These are phyloP conservation scores for Corythornis cristatus DNA, from an alignment of 2,113 vertebrate genomes.

Conservation along the genomic window DNA sequence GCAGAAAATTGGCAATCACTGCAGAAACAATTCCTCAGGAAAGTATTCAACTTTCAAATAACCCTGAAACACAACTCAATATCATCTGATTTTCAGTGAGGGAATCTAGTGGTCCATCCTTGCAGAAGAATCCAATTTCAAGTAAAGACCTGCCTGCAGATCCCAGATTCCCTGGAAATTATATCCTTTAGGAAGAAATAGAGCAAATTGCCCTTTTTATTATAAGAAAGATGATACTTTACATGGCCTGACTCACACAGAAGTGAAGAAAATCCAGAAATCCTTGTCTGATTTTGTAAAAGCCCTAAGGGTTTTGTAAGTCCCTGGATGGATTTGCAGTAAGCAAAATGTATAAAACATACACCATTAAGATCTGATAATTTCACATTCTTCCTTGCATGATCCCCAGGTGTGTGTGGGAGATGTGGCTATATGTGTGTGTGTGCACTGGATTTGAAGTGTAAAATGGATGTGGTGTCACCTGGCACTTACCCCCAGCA, in stretches of 20 bases:
- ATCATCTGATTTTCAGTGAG: slow-evolving; percentile 58
- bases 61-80: slow-evolving; percentile 66
- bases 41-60: slow-evolving; percentile 80
- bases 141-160: background rate
- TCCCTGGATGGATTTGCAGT: background rate
- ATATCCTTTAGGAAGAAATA: background rate
- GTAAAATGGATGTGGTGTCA: background rate
- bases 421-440: background rate
- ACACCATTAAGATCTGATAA: background rate
- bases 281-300: background rate
- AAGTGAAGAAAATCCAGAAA: background rate
- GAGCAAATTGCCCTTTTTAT: background rate
- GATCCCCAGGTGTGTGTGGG: rapidly evolving
- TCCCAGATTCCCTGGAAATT: background rate
- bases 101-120: background rate
- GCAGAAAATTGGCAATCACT: slow-evolving; percentile 82
- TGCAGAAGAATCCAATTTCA: background rate
- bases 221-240: background rate
- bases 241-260: background rate
- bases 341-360: background rate
- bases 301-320: background rate
- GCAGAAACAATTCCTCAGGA: slow-evolving; percentile 77
- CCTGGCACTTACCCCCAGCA: background rate
- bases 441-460: background rate
- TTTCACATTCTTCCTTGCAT: background rate